Conservation (phyloP, 2,113 vertebrate genomes). For the Lasiurus borealis region DNA sequence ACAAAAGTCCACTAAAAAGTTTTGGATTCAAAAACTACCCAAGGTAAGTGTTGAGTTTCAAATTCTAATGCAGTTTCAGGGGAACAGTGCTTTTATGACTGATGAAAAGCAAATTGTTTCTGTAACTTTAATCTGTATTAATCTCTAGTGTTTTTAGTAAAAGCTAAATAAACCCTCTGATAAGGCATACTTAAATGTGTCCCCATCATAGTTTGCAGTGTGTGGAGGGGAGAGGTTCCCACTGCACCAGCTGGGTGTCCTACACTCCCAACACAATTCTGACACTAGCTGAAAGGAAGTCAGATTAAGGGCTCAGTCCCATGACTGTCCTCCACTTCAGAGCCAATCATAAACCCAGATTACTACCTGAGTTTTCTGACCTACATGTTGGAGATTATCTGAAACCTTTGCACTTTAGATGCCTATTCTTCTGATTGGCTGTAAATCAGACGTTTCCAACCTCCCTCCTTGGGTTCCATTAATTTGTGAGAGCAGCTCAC, state of each 20-base stretch:
- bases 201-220: background rate
- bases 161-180: background rate
- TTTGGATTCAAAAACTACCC: conserved; percentile 98
- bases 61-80: background rate
- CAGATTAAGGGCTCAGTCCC: too few relatives aligned
- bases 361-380: background rate
- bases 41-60: conserved; percentile 87
- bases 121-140: background rate
- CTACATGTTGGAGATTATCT: background rate
- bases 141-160: background rate
- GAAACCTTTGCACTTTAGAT: background rate
- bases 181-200: background rate
- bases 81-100: background rate
- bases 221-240: background rate
- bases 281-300: accelerated
- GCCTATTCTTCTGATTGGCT: background rate
- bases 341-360: background rate
- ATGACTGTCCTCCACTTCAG: background rate
- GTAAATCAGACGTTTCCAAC: background rate
- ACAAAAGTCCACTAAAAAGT: conserved; percentile 99
- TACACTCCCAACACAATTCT: background rate
- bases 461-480: background rate
- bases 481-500: background rate
- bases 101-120: background rate
- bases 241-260: background rate